Evolutionary conservation across 1,140 invertebrate species (phyloP), one percentile per base, ranked within the genome.

Genomic region (Samia ricini): DNA sequence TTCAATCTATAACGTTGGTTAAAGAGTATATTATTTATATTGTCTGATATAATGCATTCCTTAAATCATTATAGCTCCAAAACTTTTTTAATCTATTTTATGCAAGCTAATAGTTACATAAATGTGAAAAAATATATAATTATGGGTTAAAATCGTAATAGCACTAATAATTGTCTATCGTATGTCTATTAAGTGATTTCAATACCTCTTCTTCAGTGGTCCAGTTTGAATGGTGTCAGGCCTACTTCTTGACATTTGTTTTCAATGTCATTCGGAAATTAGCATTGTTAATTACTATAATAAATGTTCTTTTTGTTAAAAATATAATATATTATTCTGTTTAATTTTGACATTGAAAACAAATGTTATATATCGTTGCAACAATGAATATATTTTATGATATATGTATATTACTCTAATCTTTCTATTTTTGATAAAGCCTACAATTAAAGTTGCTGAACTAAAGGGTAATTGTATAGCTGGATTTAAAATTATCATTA

Each of bases 321-420:
- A 52, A 42, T 21, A 60, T n/a, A n/a, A n/a, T n/a, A n/a, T n/a
- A n/a, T n/a, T n/a, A n/a, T n/a, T 61, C 48, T 69, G 48, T 20
- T 64, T 64, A 60, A 52, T 52, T 62, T 69, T 86, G 87, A 81
- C 82, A 82, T 85, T 84, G 83, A 83, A 85, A 84, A 81, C 77
- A 81, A 76, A 82, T 69, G 72, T n/a, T n/a, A n/a, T 63, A 69
- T 77, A 69, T 81, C 76, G 72, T 81, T 79, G 72, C 79, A 83
- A 85, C 83, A 86, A 84, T 89, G 83, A 84, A 89, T 89, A 89
- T 89, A 89, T 89, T 89, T 89, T 89, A 85, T 88, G 87, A 89
- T 89, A 88, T 89, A 89, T 89, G 87, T 89, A 83, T 85, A 86
- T 85, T 81, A 79, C 77, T 87, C 77, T 89, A 83, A 89, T 79